phyloP scores from a whole-genome alignment of 2,113 vertebrate genomes.

The Labrus mixtus region DNA sequence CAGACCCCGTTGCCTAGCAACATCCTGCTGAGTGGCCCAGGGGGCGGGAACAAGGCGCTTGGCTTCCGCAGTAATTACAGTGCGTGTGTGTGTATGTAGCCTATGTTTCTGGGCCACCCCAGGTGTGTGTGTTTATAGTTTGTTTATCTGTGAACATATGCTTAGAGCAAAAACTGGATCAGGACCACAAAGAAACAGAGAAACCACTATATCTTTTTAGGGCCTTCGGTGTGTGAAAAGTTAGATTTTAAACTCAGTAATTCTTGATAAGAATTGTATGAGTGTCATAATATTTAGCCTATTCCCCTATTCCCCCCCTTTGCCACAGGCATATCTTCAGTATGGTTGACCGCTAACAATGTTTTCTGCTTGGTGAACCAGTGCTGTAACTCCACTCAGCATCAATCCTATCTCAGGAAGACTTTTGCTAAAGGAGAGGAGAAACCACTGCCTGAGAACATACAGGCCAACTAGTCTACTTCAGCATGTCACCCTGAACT shows the following conservation, averaged over 20 bases:
- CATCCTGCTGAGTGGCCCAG: constrained; percentile 69
- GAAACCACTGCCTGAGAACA: background rate
- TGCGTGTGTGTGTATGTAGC: constrained; percentile 27
- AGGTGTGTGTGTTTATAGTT: constrained; percentile 49
- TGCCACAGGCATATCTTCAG: constrained; percentile 52
- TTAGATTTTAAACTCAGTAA: background rate
- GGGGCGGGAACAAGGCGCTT: constrained; percentile 71
- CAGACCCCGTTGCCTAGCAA: constrained; percentile 79
- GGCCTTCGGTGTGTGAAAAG: background rate
- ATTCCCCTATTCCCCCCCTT: constrained; percentile 55
- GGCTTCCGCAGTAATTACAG: constrained; percentile 79
- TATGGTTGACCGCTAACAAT: constrained; percentile 17
- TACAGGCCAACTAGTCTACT: background rate
- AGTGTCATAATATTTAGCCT: too few relatives aligned
- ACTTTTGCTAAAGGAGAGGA: constrained; percentile 1
- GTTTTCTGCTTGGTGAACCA: constrained; percentile 52
- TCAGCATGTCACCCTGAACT: constrained; percentile 1
- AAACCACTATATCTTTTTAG: background rate
- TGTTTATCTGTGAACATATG: constrained; percentile 29
- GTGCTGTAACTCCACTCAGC: constrained; percentile 29
- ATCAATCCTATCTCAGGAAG: constrained; percentile 15
- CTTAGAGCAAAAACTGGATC: background rate
- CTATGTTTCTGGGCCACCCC: constrained; percentile 53
- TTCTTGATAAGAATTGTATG: too few relatives aligned
- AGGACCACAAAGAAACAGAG: background rate